Conservation (phyloP, 1,140 invertebrate genomes). For the Asobara japonica region DNA sequence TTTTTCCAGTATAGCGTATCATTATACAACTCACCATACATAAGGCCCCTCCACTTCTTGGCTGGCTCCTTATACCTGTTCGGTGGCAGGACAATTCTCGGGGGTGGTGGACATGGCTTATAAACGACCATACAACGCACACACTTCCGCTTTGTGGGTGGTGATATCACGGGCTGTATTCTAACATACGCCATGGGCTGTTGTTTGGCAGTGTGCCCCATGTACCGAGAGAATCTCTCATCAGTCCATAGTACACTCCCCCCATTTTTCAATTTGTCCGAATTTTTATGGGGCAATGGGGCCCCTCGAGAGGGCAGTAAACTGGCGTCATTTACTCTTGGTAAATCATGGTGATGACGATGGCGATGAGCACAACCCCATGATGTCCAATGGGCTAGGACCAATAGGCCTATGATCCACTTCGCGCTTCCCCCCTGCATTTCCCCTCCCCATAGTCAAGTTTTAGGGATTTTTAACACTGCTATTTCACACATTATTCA, state of each 20-base stretch:
- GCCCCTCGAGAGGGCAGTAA: not conserved
- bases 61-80: conserved; percentile 51
- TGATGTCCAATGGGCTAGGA: conserved; percentile 36
- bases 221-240: conserved; percentile 31
- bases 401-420: conserved; percentile 48
- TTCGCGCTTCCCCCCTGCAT: conserved; percentile 54
- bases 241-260: not conserved
- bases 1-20: no score
- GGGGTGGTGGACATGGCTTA: conserved; percentile 54
- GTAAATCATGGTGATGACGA: not conserved
- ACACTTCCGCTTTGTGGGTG: conserved; percentile 54
- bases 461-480: not conserved
- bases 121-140: conserved; percentile 58
- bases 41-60: conserved; percentile 52
- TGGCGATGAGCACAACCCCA: conserved; percentile 17
- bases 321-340: not conserved
- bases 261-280: not conserved
- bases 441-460: conserved; percentile 58
- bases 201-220: conserved; percentile 32
- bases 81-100: conserved; percentile 47
- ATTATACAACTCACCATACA: conserved; percentile 55
- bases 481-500: conserved; percentile 23
- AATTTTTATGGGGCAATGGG: not conserved
- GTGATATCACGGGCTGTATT: conserved; percentile 51
- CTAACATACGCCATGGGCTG: conserved; percentile 60